Base-by-base conservation (phyloP, 2,888 invertebrate species). In the Phalera bucephala region DNA sequence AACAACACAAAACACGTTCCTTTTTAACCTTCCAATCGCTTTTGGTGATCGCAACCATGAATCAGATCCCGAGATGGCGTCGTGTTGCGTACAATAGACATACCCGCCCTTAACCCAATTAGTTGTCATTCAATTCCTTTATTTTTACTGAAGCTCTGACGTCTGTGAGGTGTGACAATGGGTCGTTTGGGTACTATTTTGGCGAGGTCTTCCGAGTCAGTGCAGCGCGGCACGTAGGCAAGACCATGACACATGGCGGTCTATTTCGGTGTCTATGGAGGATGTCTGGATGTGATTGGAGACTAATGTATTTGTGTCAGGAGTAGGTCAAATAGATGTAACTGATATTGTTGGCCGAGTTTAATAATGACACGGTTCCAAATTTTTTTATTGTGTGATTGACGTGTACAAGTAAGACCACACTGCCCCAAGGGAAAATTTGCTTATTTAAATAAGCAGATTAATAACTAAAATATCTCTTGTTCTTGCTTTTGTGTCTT, bases 221-320 rank as follows among this genome's bases (percentile, higher is more conserved):
- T 53, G 52, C 31, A 25, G n/a, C 10, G 0, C 11, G 58, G 56
- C 65, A 64, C 64, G 63, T 64, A 64, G 52, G 32, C 43, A 25
- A 25, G 10, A 4, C 23, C 2, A 6, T 23, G 10, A 10, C 12
- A 12, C 25, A 25, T 25, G 12, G 2, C 8, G 1, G 25, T n/a
- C 12, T 23, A 13, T 13, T 25, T 12, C n/a, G n/a, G n/a, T n/a
- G n/a, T n/a, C n/a, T n/a, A n/a, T n/a, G n/a, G n/a, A n/a, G n/a
- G n/a, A n/a, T n/a, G n/a, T n/a, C n/a, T n/a, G n/a, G n/a, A n/a
- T n/a, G n/a, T n/a, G n/a, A n/a, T n/a, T n/a, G n/a, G n/a, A n/a
- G n/a, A n/a, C n/a, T n/a, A n/a, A n/a, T n/a, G n/a, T n/a, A n/a
- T n/a, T n/a, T n/a, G n/a, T n/a, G n/a, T n/a, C n/a, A n/a, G n/a